phyloP scores from a whole-genome alignment of 2,888 invertebrate genomes.

The Nyleta sp. region DNA sequence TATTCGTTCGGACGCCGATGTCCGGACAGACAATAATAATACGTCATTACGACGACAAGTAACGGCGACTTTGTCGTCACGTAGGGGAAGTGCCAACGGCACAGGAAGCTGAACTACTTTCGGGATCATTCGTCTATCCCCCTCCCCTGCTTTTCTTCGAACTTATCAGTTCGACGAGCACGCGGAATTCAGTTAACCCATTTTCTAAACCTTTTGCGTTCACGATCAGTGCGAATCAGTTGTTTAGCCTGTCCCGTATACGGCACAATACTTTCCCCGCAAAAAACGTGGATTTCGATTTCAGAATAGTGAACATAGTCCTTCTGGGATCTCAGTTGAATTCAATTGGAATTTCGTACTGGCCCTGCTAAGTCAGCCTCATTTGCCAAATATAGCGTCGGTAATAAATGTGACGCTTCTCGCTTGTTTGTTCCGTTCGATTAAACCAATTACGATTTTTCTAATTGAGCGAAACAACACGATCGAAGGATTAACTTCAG shows the following conservation, averaged over 20 bases:
- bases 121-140: not conserved
- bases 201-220: not conserved
- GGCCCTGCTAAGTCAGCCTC: conserved; percentile 17
- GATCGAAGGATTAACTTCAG: not conserved
- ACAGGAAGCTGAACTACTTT: conserved; percentile 56
- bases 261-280: conserved; percentile 44
- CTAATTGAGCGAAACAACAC: not conserved
- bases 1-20: conserved; percentile 45
- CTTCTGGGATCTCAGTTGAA: not conserved
- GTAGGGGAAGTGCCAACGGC: too few relatives aligned
- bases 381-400: conserved; percentile 25
- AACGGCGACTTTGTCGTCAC: conserved; percentile 46
- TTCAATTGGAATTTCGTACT: conserved; percentile 9
- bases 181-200: conserved; percentile 19
- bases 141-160: not conserved
- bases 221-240: not conserved
- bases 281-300: conserved; percentile 44
- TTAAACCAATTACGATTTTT: conserved; percentile 21
- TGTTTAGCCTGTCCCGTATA: conserved; percentile 17
- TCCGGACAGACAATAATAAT: conserved; percentile 40
- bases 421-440: conserved; percentile 20
- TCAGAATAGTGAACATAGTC: conserved; percentile 18
- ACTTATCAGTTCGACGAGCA: conserved; percentile 25
- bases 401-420: conserved; percentile 29
- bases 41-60: conserved; percentile 45